These are phyloP conservation scores for Rhabditophanes sp. DNA, from an alignment of 2,888 invertebrate species.

Conservation along the genomic window DNA sequence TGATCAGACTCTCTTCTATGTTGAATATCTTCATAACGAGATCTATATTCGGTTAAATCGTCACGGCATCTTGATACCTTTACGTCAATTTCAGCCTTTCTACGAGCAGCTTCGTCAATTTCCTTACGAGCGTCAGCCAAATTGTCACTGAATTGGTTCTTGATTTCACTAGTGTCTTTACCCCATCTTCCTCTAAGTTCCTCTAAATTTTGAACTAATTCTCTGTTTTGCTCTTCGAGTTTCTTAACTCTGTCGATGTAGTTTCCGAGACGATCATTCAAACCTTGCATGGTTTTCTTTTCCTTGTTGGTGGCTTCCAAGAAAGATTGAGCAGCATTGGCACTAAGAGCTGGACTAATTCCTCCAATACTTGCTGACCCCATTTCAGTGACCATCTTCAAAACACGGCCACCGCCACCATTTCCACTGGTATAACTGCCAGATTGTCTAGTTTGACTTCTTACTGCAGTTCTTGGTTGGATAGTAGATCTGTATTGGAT, in stretches of 20 bases:
- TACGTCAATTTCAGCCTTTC: slow-evolving; percentile 49
- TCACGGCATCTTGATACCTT: slow-evolving; percentile 47
- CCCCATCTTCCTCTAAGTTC: slow-evolving; percentile 43
- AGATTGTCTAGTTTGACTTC: slow-evolving; percentile 30
- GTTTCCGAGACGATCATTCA: slow-evolving; percentile 50
- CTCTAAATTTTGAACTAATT: slow-evolving; percentile 41
- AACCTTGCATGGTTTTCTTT: slow-evolving; percentile 47
- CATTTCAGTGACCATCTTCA: slow-evolving; percentile 45
- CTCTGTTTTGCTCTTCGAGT: slow-evolving; percentile 43
- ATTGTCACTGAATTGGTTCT: slow-evolving; percentile 47
- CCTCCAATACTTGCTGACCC: slow-evolving; percentile 41
- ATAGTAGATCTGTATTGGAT: slow-evolving; percentile 38
- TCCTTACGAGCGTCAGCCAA: slow-evolving; percentile 48
- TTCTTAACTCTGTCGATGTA: slow-evolving; percentile 49
- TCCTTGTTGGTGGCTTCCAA: slow-evolving; percentile 46
- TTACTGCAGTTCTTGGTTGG: slow-evolving; percentile 33
- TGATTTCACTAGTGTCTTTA: slow-evolving; percentile 43
- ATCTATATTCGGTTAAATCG: slow-evolving; percentile 45
- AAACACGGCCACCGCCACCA: slow-evolving; percentile 35
- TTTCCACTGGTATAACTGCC: slow-evolving; percentile 13
- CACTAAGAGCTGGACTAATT: slow-evolving; percentile 40
- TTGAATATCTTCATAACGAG: slow-evolving; percentile 40
- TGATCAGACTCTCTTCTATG: slow-evolving; percentile 36
- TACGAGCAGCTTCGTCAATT: slow-evolving; percentile 48
- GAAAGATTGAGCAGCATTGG: slow-evolving; percentile 42